A percentile compares a stretch with the other conserved stretches of the same genome.
phyloP scores from a whole-genome alignment of 2,888 invertebrate species.

The Drosophila suboccidentalis region DNA sequence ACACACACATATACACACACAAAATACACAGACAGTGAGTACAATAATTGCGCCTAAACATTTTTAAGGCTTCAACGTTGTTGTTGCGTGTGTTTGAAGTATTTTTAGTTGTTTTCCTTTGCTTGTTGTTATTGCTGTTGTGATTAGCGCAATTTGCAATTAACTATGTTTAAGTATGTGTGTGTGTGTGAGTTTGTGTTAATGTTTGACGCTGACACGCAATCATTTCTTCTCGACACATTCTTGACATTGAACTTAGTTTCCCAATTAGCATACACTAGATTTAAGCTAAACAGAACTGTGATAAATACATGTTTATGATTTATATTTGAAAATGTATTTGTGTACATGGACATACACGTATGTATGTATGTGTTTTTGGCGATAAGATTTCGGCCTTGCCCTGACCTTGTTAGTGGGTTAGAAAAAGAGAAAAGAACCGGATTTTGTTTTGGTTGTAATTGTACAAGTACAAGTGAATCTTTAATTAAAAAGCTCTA shows the following conservation, averaged over 20 bases:
- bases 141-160: constrained; percentile 59
- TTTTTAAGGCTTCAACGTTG: constrained; percentile 65
- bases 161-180: constrained; percentile 41
- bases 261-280: constrained; percentile 33
- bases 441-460: not conserved
- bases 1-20: not conserved
- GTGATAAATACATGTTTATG: not conserved
- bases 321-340: not conserved
- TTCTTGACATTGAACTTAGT: constrained; percentile 64
- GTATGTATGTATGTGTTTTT: not conserved
- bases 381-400: constrained; percentile 44
- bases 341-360: not conserved
- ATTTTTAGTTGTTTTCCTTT: constrained; percentile 70
- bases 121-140: constrained; percentile 45
- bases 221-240: constrained; percentile 30
- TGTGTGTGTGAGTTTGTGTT: constrained; percentile 18
- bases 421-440: constrained; percentile 2
- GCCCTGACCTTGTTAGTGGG: constrained; percentile 28
- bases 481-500: constrained; percentile 1
- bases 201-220: constrained; percentile 53
- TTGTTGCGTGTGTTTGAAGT: constrained; percentile 68
- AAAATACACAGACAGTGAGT: not conserved
- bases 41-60: constrained; percentile 70
- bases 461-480: not conserved
- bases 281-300: constrained; percentile 2